phyloP scores from a whole-genome alignment of 2,113 vertebrate genomes.

The Sylvicapra grimmia region DNA sequence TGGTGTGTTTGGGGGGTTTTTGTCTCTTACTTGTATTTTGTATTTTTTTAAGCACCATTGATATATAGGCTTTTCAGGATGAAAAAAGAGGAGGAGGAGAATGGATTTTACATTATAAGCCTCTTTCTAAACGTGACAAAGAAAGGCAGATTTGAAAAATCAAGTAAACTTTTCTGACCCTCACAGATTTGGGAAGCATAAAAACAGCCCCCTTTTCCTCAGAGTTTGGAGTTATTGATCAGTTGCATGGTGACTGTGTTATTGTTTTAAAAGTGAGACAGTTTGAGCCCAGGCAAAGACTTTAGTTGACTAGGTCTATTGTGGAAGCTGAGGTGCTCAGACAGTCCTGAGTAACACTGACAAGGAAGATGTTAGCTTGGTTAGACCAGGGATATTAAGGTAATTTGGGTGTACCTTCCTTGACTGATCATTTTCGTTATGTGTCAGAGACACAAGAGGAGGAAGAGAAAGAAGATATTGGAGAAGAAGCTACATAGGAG shows the following conservation, averaged over 20 bases:
- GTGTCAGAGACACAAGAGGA: background rate
- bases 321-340: background rate
- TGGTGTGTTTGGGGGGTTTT: background rate
- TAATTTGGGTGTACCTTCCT: constrained; percentile 12
- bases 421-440: constrained; percentile 47
- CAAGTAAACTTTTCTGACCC: background rate
- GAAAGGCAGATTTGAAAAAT: background rate
- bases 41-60: background rate
- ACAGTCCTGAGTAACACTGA: background rate
- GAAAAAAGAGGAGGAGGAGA: background rate
- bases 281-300: background rate
- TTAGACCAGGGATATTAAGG: background rate
- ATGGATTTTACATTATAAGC: background rate
- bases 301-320: background rate
- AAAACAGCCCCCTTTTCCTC: background rate
- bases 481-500: background rate
- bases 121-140: background rate
- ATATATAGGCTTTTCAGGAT: background rate
- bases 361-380: background rate
- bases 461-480: background rate
- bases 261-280: constrained; percentile 28
- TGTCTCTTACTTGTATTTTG: background rate
- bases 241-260: background rate
- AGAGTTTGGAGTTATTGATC: background rate
- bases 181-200: background rate